These are phyloP conservation scores for Physeter macrocephalus DNA, from an alignment of 2,113 vertebrate genomes.

Conservation along the genomic window DNA sequence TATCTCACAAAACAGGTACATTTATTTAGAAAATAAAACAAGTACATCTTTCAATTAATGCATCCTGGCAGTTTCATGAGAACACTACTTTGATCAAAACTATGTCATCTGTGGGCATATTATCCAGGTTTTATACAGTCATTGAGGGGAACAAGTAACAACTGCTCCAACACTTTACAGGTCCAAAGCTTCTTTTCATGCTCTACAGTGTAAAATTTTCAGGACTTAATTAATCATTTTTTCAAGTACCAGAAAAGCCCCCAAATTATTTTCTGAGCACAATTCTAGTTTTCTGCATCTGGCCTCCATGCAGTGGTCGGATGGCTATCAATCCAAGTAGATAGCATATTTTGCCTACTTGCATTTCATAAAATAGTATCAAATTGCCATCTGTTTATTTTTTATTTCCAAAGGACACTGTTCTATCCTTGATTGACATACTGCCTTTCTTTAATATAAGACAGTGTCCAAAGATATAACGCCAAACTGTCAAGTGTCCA, in stretches of 20 bases:
- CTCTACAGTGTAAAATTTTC: background rate
- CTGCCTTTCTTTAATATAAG: background rate
- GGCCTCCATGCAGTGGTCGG: background rate
- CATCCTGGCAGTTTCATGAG: conserved; percentile 16
- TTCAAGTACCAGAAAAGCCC: background rate
- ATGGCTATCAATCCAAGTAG: background rate
- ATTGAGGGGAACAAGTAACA: background rate
- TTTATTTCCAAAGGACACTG: background rate
- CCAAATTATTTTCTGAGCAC: background rate
- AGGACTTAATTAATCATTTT: conserved; percentile 15
- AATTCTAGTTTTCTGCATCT: background rate
- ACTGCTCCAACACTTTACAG: background rate
- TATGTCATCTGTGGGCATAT: background rate
- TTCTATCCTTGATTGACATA: background rate
- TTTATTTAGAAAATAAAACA: conserved; percentile 57
- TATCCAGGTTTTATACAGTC: background rate
- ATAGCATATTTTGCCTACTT: background rate
- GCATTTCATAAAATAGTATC: background rate
- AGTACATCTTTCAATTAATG: conserved; percentile 53
- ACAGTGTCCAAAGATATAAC: background rate
- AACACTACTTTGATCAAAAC: conserved; percentile 39
- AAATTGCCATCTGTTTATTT: background rate
- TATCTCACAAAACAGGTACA: conserved; percentile 60
- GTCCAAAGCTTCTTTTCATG: background rate
- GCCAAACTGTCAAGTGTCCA: background rate